phyloP scores from a whole-genome alignment of 2,113 vertebrate species.

The Brienomyrus brachyistius region DNA sequence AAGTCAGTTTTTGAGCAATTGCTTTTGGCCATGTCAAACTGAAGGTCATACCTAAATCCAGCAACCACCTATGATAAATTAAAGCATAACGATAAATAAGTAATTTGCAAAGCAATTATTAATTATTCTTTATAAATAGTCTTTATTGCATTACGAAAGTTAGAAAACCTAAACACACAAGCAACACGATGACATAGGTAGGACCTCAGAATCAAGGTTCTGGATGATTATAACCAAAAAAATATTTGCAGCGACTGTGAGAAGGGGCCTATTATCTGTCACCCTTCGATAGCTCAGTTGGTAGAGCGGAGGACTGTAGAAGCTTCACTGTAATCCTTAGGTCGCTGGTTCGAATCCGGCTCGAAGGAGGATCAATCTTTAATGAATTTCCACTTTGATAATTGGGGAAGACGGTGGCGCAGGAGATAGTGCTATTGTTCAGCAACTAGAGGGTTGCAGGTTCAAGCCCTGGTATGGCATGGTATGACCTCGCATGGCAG shows the following conservation, averaged over 20 bases:
- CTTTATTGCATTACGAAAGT: neutral
- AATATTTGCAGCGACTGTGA: neutral
- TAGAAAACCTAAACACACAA: neutral
- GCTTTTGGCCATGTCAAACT: conserved; percentile 68
- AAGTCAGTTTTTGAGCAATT: conserved; percentile 71
- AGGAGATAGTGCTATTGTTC: too few species aligned
- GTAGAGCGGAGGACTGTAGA: conserved; percentile 63
- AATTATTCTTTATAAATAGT: neutral
- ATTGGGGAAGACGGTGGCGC: too few species aligned
- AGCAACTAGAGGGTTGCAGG: too few species aligned
- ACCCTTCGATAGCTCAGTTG: conserved; percentile 64
- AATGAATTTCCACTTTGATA: neutral
- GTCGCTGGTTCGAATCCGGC: conserved; percentile 86
- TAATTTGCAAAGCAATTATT: neutral
- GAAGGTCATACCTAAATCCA: conserved; percentile 66
- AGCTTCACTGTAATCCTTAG: conserved; percentile 61
- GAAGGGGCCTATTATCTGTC: neutral
- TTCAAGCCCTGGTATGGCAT: too few species aligned
- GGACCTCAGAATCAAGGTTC: neutral
- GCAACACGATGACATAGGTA: neutral
- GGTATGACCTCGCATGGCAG: too few species aligned
- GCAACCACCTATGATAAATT: conserved; percentile 65
- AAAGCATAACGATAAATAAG: neutral
- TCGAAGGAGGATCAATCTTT: conserved; percentile 54
- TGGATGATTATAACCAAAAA: neutral